phyloP scores from a whole-genome alignment of 2,113 vertebrate genomes.

The Hyperopisus bebe region DNA sequence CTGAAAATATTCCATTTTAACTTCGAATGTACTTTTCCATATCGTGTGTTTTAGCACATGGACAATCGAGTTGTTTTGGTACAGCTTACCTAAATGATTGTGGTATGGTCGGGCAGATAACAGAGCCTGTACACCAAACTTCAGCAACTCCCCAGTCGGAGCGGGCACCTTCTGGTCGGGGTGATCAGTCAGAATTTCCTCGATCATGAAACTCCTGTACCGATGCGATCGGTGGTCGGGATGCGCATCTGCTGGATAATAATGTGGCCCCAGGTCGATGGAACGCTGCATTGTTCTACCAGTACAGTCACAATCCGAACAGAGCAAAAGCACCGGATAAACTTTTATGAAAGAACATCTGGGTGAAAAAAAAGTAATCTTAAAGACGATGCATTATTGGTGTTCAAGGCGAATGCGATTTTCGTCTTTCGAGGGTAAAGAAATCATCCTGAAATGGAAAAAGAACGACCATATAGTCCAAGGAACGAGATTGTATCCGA shows the following conservation, averaged over 20 bases:
- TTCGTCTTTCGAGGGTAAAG: not conserved
- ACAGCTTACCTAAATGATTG: slow-evolving; percentile 77
- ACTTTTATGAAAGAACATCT: not conserved
- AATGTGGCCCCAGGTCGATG: slow-evolving; percentile 77
- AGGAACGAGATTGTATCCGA: slow-evolving; percentile 12
- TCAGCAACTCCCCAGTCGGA: slow-evolving; percentile 80
- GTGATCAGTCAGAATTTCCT: slow-evolving; percentile 92
- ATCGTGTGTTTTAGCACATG: not conserved
- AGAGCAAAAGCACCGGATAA: not conserved
- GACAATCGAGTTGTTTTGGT: not conserved
- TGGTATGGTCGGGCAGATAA: slow-evolving; percentile 84
- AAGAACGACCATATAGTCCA: not conserved
- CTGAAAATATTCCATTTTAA: not conserved
- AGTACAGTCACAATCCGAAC: slow-evolving; percentile 27
- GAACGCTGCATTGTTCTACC: slow-evolving; percentile 77
- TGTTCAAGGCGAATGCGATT: slow-evolving; percentile 1
- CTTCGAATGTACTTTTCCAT: not conserved
- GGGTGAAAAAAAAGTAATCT: not conserved
- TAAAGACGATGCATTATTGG: not conserved
- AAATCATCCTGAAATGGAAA: slow-evolving; percentile 15
- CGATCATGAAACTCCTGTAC: slow-evolving; percentile 96
- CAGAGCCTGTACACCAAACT: slow-evolving; percentile 90
- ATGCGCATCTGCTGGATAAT: slow-evolving; percentile 73
- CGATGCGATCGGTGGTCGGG: slow-evolving; percentile 87
- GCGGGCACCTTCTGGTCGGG: slow-evolving; percentile 73